Evolutionary conservation across 2,113 vertebrate genomes (phyloP).

Genomic region (Lucifuga dentata): DNA sequence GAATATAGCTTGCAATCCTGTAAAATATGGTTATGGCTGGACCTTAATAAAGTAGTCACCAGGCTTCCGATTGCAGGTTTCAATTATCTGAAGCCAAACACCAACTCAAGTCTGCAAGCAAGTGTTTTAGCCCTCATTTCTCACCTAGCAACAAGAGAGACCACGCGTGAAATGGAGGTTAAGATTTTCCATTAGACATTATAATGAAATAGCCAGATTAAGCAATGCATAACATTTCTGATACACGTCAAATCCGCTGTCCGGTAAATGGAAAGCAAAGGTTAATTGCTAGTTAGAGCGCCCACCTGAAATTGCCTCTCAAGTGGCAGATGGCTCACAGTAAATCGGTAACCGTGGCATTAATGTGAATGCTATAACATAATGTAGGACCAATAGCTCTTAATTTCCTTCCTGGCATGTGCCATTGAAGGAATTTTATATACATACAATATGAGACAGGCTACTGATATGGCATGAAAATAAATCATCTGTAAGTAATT

Average conservation of each 20-base stretch:
- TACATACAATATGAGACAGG: neutral
- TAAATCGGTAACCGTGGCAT: conserved; percentile 42
- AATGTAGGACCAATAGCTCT: neutral
- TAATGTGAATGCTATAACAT: neutral
- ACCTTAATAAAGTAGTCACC: conserved; percentile 23
- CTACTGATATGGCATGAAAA: neutral
- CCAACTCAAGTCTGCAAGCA: conserved; percentile 63
- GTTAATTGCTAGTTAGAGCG: conserved; percentile 64
- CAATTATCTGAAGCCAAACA: conserved; percentile 62
- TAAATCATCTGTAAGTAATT: neutral
- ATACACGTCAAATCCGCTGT: conserved; percentile 19
- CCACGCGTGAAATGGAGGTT: conserved; percentile 64
- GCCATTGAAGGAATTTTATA: conserved; percentile 3
- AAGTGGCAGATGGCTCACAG: conserved; percentile 55
- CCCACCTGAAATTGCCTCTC: conserved; percentile 36
- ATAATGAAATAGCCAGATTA: conserved; percentile 63
- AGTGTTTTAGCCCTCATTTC: conserved; percentile 56
- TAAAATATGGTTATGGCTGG: conserved; percentile 1
- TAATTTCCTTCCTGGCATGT: conserved; percentile 6
- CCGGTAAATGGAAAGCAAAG: conserved; percentile 61
- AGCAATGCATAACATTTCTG: conserved; percentile 42
- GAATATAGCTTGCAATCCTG: neutral
- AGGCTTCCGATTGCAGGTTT: conserved; percentile 33
- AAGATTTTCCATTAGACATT: conserved; percentile 59
- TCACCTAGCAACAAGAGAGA: conserved; percentile 70